Conservation (phyloP, 1,140 invertebrate species). For the Heliconius hermathena region DNA sequence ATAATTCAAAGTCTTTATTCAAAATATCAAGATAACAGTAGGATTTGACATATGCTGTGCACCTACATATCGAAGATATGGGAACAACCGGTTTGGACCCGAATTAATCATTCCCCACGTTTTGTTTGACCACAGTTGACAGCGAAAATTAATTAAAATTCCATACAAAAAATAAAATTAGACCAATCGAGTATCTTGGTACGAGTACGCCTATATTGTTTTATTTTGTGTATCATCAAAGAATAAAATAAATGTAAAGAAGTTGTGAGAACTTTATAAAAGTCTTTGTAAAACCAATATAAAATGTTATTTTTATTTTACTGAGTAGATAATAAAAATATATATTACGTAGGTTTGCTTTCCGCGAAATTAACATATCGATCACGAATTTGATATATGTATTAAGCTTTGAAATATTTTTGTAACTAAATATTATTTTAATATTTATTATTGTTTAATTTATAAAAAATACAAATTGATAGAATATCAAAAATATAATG, state of each 20-base stretch:
- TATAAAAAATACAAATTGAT: no score
- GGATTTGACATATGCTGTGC: conserved; percentile 52
- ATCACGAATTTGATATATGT: not conserved
- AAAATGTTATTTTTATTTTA: no score
- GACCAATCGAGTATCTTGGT: conserved; percentile 62
- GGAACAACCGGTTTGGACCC: conserved; percentile 51
- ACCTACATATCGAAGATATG: conserved; percentile 40
- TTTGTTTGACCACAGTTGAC: conserved; percentile 67
- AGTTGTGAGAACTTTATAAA: no score
- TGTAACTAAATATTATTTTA: not conserved
- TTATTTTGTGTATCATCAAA: conserved; percentile 66
- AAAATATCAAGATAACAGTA: conserved; percentile 32
- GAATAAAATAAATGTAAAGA: conserved; percentile 39
- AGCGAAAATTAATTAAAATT: conserved; percentile 54
- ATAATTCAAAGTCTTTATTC: conserved; percentile 11
- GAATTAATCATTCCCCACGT: conserved; percentile 72
- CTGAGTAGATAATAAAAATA: not conserved
- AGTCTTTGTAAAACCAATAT: not conserved
- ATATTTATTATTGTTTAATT: no score
- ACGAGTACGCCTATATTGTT: conserved; percentile 67
- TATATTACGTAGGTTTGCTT: not conserved
- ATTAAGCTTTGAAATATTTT: not conserved
- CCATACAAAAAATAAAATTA: conserved; percentile 65
- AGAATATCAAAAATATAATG: no score
- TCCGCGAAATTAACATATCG: not conserved